Base-by-base conservation (phyloP, 2,888 invertebrate genomes). In the Dryomyza anilis region DNA sequence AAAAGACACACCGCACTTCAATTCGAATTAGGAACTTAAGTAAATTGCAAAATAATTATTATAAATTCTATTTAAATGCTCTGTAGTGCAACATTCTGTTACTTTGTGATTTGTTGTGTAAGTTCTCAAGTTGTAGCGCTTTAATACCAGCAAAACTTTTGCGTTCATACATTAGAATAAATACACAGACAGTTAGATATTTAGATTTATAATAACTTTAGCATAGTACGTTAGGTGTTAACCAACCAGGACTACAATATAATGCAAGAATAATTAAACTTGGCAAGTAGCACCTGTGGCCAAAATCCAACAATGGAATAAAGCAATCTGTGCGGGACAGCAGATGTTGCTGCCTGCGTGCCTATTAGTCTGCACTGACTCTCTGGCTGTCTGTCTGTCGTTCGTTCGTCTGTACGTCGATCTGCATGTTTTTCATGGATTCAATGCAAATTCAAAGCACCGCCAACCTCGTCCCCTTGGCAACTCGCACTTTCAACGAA, bases 251-350 rank as follows among this genome's bases (percentile, higher is more conserved):
- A 33, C 33, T 8, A 33, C 48, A 48, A n/a, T n/a, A 55, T 59
- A 50, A 64, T 67, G 53, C 55, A 48, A 29, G 25, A 72, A 72
- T 78, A 76, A 76, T 77, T 76, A 72, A 76, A 71, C 69, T 69
- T 70, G 71, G 67, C 65, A 67, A 65, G 65, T 62, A 67, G 72
- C 76, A 77, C 73, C 73, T 76, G 78, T 71, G 74, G 68, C 72
- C 71, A 52, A 64, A 64, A 48, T 10, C 19, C 30, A n/a, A 30
- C 25, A 29, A 23, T 62, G 50, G 2, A 50, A 25, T 36, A 52
- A 25, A 23, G 10, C 14, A 21, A 19, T n/a, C 33, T 21, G 36
- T 27, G n/a, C 14, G 16, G 14, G 16, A 50, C 27, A 27, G n/a
- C 50, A 52, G 50, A 4, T 14, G 12, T 19, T 19, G 8, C 5